phyloP scores from a whole-genome alignment of 2,113 vertebrate genomes.

The Lota lota region DNA sequence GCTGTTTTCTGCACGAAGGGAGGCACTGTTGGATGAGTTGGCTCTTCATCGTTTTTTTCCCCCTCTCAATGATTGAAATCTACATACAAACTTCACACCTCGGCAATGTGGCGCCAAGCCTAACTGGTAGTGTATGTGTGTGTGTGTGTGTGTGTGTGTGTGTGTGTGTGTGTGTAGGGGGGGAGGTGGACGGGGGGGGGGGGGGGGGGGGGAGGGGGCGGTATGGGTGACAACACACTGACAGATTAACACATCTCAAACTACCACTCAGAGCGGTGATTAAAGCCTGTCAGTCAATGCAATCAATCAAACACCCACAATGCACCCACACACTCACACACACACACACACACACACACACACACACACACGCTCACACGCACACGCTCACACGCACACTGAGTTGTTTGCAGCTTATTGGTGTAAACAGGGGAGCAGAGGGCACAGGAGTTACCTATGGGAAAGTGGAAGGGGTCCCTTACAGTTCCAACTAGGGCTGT shows the following conservation, averaged over 20 bases:
- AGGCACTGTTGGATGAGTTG: slow-evolving; percentile 64
- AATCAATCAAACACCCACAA: too few species aligned
- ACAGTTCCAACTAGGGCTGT: slow-evolving; percentile 17
- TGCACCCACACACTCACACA: too few species aligned
- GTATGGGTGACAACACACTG: too few species aligned
- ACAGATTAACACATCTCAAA: too few species aligned
- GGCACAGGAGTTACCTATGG: slow-evolving; percentile 4
- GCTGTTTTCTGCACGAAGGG: slow-evolving; percentile 50
- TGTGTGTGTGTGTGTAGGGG: too few species aligned
- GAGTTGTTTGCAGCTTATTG: neutral
- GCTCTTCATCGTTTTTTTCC: slow-evolving; percentile 3
- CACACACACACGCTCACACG: too few species aligned
- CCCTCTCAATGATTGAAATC: neutral
- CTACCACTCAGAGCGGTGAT: neutral
- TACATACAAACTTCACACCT: neutral
- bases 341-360: too few species aligned
- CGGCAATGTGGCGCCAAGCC: neutral
- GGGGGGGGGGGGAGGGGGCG: too few species aligned
- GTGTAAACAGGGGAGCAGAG: neutral
- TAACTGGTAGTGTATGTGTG: neutral
- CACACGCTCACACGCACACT: too few species aligned
- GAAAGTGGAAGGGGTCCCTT: slow-evolving; percentile 15
- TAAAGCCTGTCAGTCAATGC: neutral
- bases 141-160: too few species aligned
- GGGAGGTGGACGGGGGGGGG: too few species aligned